These are phyloP conservation scores for Mesocentrotus franciscanus DNA, from an alignment of 53 echinoderm and acorn worm genomes.

Conservation along the genomic window DNA sequence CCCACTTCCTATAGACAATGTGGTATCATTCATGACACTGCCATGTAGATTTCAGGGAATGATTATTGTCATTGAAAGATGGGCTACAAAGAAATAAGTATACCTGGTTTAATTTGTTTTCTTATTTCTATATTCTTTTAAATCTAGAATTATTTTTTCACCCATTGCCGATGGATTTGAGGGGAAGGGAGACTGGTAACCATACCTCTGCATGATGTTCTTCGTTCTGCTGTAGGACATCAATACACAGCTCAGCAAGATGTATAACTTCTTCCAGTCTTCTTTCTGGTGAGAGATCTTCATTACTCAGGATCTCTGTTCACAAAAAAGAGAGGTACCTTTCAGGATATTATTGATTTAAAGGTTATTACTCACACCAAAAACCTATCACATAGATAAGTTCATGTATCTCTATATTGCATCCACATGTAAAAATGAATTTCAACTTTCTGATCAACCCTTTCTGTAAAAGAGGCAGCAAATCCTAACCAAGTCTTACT, in stretches of 20 bases:
- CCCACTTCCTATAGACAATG: too few species aligned
- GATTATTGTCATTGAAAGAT: not conserved
- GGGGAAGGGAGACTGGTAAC: not conserved
- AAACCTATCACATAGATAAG: not conserved
- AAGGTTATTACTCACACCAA: too few species aligned
- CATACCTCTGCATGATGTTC: constrained; percentile 97
- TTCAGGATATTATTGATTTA: not conserved
- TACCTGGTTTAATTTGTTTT: not conserved
- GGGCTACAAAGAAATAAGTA: not conserved
- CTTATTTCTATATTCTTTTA: not conserved
- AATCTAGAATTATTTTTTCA: not conserved
- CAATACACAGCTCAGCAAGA: constrained; percentile 96
- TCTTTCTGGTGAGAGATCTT: constrained; percentile 90
- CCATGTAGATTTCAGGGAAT: not conserved
- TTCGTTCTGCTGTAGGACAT: constrained; percentile 98
- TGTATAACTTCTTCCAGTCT: constrained; percentile 97
- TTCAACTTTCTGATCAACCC: not conserved
- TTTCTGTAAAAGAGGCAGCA: not conserved
- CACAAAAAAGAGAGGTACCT: not conserved
- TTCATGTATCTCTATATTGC: not conserved
- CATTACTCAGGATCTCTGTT: constrained; percentile 90
- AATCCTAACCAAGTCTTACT: not conserved
- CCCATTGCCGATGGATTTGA: not conserved
- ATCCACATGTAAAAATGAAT: not conserved
- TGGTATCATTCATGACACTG: not conserved